Base-by-base conservation (phyloP, 1,140 invertebrate genomes). In the Coenobita brevimanus region DNA sequence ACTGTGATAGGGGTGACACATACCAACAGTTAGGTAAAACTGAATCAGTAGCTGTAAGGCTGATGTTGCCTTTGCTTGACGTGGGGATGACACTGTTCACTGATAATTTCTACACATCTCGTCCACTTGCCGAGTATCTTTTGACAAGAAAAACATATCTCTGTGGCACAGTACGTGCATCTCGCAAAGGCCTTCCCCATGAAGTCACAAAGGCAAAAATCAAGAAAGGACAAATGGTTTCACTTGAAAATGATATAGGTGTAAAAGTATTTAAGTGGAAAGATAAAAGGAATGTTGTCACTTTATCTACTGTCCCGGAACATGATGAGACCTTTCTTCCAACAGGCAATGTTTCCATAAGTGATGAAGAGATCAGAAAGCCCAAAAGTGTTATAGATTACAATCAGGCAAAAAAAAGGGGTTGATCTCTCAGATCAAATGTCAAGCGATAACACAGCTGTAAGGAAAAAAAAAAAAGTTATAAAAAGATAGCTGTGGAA, bases 351-450 rank as follows among this genome's bases (percentile, higher is more conserved):
- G 84, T 76, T 73, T 69, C 73, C 71, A 80, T 75, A 60, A 60
- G 62, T 75, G 71, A 38, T 80, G 84, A 27, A 60, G 67, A 24
- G 85, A 93, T 89, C 43, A 82, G 41, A 76, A 90, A 93, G 91
- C 92, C 92, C 90, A 89, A 91, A 88, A 81, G 91, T 89, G 91
- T 93, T 88, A 33, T 92, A 50, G 92, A 92, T 90, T 93, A 93
- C 91, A 93, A 93, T 91, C 89, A 91, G 90, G 89, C 90, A n/a
- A 79, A 93, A 93, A 91, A 82, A 91, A 89, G 92, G 91, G 89
- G 91, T 93, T 82, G 92, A 93, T 82, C 89, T 92, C 90, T 92
- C 91, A 88, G 92, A 93, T 81, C 92, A 93, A 91, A 92, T 93
- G 90, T 91, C 91, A 33, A 79, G 90, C 13, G 92, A 93, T 91